Evolutionary conservation across 23 tunicate genomes (phyloP), one percentile per base, ranked within the genome.

Genomic region (Trididemnum clinides): DNA sequence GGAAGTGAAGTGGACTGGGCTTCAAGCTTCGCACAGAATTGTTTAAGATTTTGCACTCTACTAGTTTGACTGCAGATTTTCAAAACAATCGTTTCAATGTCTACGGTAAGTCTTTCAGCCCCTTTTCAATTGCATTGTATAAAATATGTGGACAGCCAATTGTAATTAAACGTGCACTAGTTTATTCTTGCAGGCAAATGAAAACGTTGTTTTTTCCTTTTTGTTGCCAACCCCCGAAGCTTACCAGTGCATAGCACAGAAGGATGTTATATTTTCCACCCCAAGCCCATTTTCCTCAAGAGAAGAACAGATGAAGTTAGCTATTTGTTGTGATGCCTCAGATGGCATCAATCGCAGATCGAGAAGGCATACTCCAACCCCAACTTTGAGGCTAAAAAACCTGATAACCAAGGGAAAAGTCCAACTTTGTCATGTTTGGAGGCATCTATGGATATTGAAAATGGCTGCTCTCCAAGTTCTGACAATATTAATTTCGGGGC

Each of bases 311-410:
- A 57, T 79, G 29, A 79, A 79, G 76, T 74, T 74, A 57, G 28
- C 23, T 5, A 74, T 74, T 57, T 33, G 78, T 35, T 23, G 33
- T 31, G 86, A 82, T 21, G 86, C 23, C 57, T 82, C 86, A 29
- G 32, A 27, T 65, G 86, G 86, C 86, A 82, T 72, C 57, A 83
- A 82, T 73, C 83, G 78, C 57, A 82, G 86, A 75, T 82, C 86
- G 26, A 82, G 86, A 82, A 82, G 23, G 31, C 83, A 83, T 83
- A 72, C 86, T 39, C 86, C 22, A 25, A 69, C 78, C 32, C 83
- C 86, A 72, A 82, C 86, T 73, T 66, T 82, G 57, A 83, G 51
- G 86, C 26, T 82, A 83, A 69, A 82, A 57, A 30, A 82, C 28
- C 86, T 82, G 86, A 72, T 73, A 19, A 82, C 82, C 34, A 74